Conservation (phyloP, 2,113 vertebrate species). For the Scopus umbretta region DNA sequence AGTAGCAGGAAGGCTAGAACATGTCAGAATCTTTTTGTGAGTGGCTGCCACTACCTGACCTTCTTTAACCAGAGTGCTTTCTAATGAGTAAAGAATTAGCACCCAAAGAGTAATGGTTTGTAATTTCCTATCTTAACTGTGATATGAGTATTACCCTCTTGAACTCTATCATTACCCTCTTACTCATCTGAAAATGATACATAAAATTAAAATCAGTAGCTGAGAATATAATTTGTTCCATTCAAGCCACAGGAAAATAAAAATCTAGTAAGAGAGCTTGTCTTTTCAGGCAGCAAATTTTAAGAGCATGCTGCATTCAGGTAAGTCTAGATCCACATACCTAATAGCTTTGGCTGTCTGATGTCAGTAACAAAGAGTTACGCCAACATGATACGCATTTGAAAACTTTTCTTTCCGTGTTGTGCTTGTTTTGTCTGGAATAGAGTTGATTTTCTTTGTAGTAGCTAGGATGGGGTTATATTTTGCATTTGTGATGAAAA, state of each 20-base stretch:
- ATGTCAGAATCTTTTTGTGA: background rate
- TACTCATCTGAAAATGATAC: conserved; percentile 23
- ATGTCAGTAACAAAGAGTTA: background rate
- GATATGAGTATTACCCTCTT: conserved; percentile 33
- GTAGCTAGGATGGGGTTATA: no score
- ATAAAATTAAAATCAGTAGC: conserved; percentile 43
- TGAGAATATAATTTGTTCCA: background rate
- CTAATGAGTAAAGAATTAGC: conserved; percentile 33
- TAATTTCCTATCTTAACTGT: conserved; percentile 35
- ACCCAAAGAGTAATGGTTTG: background rate
- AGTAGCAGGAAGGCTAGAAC: background rate
- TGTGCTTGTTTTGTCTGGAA: no score
- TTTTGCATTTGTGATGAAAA: no score
- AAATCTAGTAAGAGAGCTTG: background rate
- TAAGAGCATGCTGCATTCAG: background rate
- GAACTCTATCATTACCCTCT: conserved; percentile 45
- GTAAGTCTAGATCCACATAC: background rate
- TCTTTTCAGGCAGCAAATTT: background rate
- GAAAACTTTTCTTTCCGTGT: background rate
- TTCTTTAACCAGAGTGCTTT: background rate
- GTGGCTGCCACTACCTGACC: background rate
- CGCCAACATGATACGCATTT: background rate
- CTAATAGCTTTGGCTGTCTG: background rate
- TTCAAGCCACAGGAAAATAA: background rate
- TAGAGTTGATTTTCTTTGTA: no score